Base-by-base conservation (phyloP, 2,113 vertebrate genomes). In the Sylvietta virens region DNA sequence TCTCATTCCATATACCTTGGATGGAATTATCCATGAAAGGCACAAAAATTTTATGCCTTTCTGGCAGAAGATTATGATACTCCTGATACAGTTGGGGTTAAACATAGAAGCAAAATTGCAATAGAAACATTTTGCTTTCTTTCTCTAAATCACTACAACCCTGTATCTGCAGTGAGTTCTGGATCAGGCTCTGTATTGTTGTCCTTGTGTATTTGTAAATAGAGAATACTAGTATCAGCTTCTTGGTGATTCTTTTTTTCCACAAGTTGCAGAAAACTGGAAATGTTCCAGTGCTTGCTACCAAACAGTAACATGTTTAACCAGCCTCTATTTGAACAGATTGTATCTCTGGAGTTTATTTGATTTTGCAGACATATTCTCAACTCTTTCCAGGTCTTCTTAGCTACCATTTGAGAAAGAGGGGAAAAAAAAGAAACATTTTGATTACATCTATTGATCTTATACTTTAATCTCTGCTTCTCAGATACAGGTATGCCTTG, bases 281-380 rank as follows among this genome's bases (percentile, higher is more conserved):
- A 89, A 92, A 83, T 14, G 7, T 85, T 80, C 79, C 80, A 87
- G 17, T 81, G 57, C 58, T 53, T 94, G 82, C 74, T 61, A 83
- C 44, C 78, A 87, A 78, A 89, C 3, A 45, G 54, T 58, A 65
- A 30, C 40, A 33, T 15, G 3, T 94, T 83, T 87, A 92, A 78
- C 74, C 82, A 79, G 45, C 16, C 51, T 93, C 42, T 86, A 3
- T 56, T 87, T 60, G 42, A 86, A 61, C 40, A 91, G 77, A 82
- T 80, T 94, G 35, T 60, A 81, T 87, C 82, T 89, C 64, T 85
- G 48, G 42, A 86, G 48, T 94, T 92, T 60, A 57, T 85, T 95
- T 90, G 33, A n/a, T 91, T 88, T 74, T 89, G 50, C 74, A 87
- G 64, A 39, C 35, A 21, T 72, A 33, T 14, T 89, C 42, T 86